These are phyloP conservation scores for Luehdorfia chinensis DNA, from an alignment of 1,140 invertebrate genomes.

Conservation along the genomic window DNA sequence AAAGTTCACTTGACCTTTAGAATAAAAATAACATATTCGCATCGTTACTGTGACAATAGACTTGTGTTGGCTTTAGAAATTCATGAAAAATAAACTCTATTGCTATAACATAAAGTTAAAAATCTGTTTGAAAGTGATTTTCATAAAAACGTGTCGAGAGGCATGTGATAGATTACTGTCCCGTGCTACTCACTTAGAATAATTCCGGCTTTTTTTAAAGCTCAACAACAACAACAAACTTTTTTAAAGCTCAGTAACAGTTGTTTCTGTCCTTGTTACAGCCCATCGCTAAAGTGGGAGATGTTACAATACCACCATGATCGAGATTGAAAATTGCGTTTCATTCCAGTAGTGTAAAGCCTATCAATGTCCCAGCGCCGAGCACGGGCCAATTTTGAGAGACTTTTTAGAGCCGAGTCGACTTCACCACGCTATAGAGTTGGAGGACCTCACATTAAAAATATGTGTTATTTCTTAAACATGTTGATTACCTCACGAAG, in stretches of 20 bases:
- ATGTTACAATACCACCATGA: not conserved
- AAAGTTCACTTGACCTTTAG: conserved; percentile 19
- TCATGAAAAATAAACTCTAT: not conserved
- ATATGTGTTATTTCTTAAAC: too few species aligned
- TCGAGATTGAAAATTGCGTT: not conserved
- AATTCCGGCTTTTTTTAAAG: not conserved
- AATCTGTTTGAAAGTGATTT: not conserved
- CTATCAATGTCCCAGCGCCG: too few species aligned
- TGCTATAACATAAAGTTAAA: not conserved
- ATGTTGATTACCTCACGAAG: too few species aligned
- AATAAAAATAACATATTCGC: conserved; percentile 15
- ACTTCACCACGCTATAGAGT: too few species aligned
- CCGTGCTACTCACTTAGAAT: not conserved
- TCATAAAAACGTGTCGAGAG: not conserved
- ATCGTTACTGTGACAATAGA: conserved; percentile 3
- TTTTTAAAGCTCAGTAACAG: too few species aligned
- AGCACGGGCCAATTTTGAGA: too few species aligned
- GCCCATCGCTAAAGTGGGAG: too few species aligned
- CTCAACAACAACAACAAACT: too few species aligned
- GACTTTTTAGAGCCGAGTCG: too few species aligned
- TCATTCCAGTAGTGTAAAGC: not conserved
- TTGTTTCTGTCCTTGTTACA: conserved; percentile 6
- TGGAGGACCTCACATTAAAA: too few species aligned
- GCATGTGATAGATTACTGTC: conserved; percentile 1
- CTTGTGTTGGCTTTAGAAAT: too few species aligned